Evolutionary conservation across 2,888 invertebrate genomes (phyloP).

Genomic region (Ypsolopha scabrella): DNA sequence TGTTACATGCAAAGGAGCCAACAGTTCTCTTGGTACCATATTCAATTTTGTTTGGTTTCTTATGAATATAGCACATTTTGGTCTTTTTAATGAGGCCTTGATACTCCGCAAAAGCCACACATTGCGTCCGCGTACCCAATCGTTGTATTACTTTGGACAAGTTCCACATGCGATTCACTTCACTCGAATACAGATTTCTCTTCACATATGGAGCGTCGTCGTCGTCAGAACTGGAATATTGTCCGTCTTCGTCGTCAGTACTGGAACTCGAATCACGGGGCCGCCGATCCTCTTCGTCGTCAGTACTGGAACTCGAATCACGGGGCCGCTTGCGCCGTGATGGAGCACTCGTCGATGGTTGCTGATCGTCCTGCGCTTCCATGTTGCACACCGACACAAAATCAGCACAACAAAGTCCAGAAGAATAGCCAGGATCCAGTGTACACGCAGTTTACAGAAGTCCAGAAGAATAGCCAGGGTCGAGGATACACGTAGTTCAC

Average conservation of each 20-base stretch:
- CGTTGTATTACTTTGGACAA: not conserved
- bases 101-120: not conserved
- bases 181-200: not conserved
- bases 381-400: no score
- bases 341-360: not conserved
- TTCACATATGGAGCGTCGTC: not conserved
- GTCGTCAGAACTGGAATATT: no score
- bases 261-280: no score
- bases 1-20: not conserved
- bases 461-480: no score
- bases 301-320: not conserved
- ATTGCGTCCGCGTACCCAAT: not conserved
- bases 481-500: no score
- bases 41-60: no score
- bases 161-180: not conserved
- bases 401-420: no score
- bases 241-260: no score
- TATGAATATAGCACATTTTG: not conserved
- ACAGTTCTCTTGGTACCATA: not conserved
- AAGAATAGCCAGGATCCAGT: no score
- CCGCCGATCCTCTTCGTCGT: not conserved
- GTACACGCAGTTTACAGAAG: no score
- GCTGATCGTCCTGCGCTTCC: not conserved
- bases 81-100: not conserved
- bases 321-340: not conserved